Evolutionary conservation across 2,888 invertebrate species (phyloP), one percentile per base, ranked within the genome.

Genomic region (Caradrina kadenii): DNA sequence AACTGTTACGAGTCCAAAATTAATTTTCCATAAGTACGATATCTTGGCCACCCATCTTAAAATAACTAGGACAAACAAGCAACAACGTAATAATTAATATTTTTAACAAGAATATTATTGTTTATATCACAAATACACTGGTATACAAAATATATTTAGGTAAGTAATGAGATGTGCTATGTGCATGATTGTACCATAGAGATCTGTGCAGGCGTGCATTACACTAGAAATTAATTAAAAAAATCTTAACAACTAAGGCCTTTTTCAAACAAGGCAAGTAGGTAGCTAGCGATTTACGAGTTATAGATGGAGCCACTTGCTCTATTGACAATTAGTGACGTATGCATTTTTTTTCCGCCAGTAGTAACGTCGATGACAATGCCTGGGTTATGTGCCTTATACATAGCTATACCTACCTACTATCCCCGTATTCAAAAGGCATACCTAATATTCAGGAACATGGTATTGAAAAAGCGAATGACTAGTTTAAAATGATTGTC

Each of bases 141-240:
- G 62, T 77, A 77, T 77, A 79, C 52, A 66, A 77, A 77, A 77
- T 80, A 80, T 77, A 77, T 81, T 77, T 54, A 76, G 63, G 22
- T 76, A 69, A 75, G 45, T 80, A 63, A 76, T 60, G 39, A 72
- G 19, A 64, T 64, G 82, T 74, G 80, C 74, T 54, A 60, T 31
- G 83, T 80, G 80, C 76, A 62, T 45, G 45, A 45, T 62, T 67
- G 65, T 73, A 69, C 49, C 45, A 39, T 63, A 69, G 45, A 70
- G 55, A 69, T 69, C 42, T 35, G 81, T 81, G 81, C 80, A 68
- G n/a, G 71, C 63, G 81, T 80, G 69, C 69, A 21, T 35, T 31
- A 62, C 2, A 59, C 22, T 63, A 69, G 42, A 59, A 79, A 59
- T 60, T 6, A 31, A 55, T n/a, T n/a, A 60, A 59, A 55, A 50